phyloP scores from a whole-genome alignment of 2,113 vertebrate species.

The Trogon melanurus region DNA sequence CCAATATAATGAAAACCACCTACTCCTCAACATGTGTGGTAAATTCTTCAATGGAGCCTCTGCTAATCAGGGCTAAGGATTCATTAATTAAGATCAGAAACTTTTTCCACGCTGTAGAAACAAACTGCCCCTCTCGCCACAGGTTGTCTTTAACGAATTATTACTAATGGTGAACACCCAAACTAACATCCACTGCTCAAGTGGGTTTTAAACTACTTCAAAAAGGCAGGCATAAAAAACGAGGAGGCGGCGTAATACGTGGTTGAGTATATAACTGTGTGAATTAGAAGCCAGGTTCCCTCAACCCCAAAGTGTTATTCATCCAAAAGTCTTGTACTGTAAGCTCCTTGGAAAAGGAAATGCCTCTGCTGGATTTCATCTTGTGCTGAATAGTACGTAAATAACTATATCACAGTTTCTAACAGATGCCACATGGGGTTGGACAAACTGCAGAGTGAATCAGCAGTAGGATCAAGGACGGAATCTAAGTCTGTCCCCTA shows the following conservation, averaged over 20 bases:
- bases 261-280: neutral
- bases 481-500: neutral
- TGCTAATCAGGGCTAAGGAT: neutral
- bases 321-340: neutral
- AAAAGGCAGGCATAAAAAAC: neutral
- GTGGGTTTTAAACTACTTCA: neutral
- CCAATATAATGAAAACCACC: neutral
- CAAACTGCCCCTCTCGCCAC: neutral
- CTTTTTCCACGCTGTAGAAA: neutral
- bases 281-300: neutral
- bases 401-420: neutral
- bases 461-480: slow-evolving; percentile 25
- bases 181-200: neutral
- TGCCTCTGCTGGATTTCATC: neutral
- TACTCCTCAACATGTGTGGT: neutral
- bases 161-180: neutral
- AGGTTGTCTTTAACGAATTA: neutral
- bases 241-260: neutral
- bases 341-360: slow-evolving; percentile 19
- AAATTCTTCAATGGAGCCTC: neutral
- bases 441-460: slow-evolving; percentile 27
- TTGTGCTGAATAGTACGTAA: neutral
- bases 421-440: slow-evolving; percentile 22
- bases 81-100: neutral
- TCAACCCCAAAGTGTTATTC: neutral